Conservation (phyloP, 2,888 invertebrate species). For the Campaea margaritaria region DNA sequence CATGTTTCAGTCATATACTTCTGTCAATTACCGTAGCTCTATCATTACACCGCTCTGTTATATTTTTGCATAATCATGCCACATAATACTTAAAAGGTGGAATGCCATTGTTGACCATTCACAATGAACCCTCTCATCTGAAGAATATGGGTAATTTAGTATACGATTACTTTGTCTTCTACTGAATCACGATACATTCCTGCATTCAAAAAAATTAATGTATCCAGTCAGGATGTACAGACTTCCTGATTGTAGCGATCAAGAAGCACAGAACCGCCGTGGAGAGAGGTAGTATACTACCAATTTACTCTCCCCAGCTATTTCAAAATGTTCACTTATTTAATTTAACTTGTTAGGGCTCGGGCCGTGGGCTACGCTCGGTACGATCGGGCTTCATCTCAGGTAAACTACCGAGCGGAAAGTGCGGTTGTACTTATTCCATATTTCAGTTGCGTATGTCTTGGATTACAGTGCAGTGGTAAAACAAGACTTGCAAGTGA, state of each 20-base stretch:
- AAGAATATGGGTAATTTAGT: not conserved
- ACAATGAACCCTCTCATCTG: not conserved
- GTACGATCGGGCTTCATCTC: conserved; percentile 22
- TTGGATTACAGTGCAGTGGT: conserved; percentile 12
- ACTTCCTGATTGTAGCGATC: conserved; percentile 3
- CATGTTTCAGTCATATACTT: no score
- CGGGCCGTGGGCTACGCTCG: conserved; percentile 5
- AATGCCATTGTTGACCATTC: not conserved
- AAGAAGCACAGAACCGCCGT: not conserved
- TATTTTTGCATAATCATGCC: not conserved
- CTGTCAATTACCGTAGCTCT: no score
- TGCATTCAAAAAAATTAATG: no score
- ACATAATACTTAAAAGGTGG: not conserved
- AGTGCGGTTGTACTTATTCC: conserved; percentile 36
- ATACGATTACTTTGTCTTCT: no score
- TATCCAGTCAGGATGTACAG: not conserved
- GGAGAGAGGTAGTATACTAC: no score
- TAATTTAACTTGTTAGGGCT: conserved; percentile 13
- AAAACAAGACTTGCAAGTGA: no score
- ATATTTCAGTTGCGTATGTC: conserved; percentile 1
- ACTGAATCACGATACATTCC: no score
- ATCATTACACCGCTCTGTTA: no score
- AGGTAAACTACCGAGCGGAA: conserved; percentile 39
- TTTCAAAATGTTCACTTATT: conserved; percentile 8
- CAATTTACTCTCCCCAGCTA: conserved; percentile 12